Evolutionary conservation across 2,888 invertebrate species (phyloP).

Genomic region (Balanococcus diminutus): DNA sequence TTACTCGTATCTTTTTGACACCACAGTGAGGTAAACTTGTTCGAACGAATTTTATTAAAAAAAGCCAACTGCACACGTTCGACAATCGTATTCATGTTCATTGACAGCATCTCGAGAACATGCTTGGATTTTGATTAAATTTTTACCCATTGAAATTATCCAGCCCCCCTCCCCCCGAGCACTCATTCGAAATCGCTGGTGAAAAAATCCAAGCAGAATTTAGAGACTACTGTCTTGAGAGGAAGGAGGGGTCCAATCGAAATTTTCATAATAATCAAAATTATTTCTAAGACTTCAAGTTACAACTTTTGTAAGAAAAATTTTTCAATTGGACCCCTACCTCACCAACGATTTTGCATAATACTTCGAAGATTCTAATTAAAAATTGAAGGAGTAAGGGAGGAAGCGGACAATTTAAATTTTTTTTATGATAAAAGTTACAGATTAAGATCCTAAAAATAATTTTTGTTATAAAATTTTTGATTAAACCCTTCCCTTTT

Average conservation of each 20-base stretch:
- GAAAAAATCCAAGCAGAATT: not conserved
- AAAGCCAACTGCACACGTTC: not conserved
- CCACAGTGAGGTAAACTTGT: not conserved
- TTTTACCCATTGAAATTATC: not conserved
- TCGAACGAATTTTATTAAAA: not conserved
- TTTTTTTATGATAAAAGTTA: too few species aligned
- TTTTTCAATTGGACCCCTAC: too few species aligned
- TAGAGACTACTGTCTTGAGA: not conserved
- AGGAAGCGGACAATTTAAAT: too few species aligned
- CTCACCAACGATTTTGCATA: too few species aligned
- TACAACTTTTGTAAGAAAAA: too few species aligned
- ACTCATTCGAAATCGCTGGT: not conserved
- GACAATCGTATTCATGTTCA: not conserved
- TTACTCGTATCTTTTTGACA: not conserved
- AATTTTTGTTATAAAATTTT: too few species aligned
- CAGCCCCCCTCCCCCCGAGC: not conserved
- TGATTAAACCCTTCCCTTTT: too few species aligned
- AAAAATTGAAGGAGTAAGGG: too few species aligned
- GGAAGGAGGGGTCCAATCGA: not conserved
- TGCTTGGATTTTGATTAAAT: constrained; percentile 15
- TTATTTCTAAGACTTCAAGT: too few species aligned
- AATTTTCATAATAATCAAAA: too few species aligned
- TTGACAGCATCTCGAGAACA: not conserved
- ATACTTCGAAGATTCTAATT: too few species aligned
- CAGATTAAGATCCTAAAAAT: too few species aligned